A percentile compares a stretch with the other conserved stretches of the same genome.
Evolutionary conservation across 1,140 invertebrate species (phyloP).

Genomic region (Pachyrhynchus sulphureomaculatus): DNA sequence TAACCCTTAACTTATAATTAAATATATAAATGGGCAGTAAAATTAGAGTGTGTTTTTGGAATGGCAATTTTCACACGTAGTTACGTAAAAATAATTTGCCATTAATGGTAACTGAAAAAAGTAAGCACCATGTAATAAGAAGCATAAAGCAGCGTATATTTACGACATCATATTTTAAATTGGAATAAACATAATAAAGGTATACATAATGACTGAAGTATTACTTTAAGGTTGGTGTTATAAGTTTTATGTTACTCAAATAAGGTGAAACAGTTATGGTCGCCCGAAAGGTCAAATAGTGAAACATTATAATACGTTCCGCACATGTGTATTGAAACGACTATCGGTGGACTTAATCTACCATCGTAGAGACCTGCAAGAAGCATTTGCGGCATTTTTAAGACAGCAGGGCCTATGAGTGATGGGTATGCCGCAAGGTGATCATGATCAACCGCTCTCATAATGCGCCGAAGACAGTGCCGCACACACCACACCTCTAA

Average conservation of each 20-base stretch:
- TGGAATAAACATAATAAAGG: not conserved
- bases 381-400: constrained; percentile 33
- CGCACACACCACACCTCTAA: constrained; percentile 17
- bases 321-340: constrained; percentile 33
- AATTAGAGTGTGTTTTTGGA: no score
- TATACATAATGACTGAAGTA: not conserved
- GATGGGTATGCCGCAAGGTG: constrained; percentile 35
- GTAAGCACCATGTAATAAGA: no score
- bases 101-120: no score
- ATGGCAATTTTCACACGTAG: no score
- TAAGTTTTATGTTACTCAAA: constrained; percentile 16
- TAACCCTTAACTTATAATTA: no score
- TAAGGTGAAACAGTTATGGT: constrained; percentile 32
- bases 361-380: constrained; percentile 31
- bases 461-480: constrained; percentile 26
- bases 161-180: not conserved
- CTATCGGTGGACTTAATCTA: constrained; percentile 34
- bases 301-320: constrained; percentile 33
- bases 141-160: not conserved
- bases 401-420: constrained; percentile 34
- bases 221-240: not conserved
- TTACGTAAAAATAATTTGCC: no score
- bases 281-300: constrained; percentile 28
- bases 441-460: constrained; percentile 34
- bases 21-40: no score